Percentiles rank a stretch among this genome's conserved stretches.
Evolutionary conservation across 2,113 vertebrate species (phyloP).

Genomic region (Melospiza georgiana): DNA sequence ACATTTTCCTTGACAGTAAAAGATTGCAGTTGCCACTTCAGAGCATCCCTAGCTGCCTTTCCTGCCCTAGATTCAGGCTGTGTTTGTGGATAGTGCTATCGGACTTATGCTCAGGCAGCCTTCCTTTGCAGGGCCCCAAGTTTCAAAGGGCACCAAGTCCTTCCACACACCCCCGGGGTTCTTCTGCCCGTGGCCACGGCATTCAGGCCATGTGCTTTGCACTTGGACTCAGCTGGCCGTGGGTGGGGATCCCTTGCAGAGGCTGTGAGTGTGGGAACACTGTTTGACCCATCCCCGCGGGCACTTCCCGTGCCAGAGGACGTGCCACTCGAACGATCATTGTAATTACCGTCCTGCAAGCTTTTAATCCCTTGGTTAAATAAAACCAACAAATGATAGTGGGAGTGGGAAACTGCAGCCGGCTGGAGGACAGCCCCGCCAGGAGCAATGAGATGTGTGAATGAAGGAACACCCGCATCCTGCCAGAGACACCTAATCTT

Average conservation of each 20-base stretch:
- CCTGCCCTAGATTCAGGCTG: neutral
- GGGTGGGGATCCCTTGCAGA: neutral
- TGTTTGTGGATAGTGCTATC: neutral
- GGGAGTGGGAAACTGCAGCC: neutral
- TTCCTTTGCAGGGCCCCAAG: neutral
- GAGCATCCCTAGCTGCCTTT: neutral
- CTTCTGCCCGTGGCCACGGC: neutral
- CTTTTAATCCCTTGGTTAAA: conserved; percentile 39
- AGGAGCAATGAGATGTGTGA: neutral
- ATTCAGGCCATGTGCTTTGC: neutral
- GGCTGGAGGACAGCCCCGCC: neutral
- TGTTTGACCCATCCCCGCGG: neutral
- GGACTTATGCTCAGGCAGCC: rapidly evolving
- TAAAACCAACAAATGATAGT: neutral
- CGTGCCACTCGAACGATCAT: neutral
- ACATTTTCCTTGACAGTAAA: neutral
- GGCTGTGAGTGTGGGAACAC: neutral
- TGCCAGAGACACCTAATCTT: neutral
- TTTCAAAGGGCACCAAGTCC: neutral
- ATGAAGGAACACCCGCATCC: neutral
- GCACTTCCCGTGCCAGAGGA: neutral
- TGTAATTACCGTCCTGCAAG: conserved; percentile 36
- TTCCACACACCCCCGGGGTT: rapidly evolving
- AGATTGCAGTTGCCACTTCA: neutral
- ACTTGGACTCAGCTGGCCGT: neutral